Evolutionary conservation across 2,797 vertebrate species (phyloP).

Genomic region (Parauchenoglanis ngamensis): DNA sequence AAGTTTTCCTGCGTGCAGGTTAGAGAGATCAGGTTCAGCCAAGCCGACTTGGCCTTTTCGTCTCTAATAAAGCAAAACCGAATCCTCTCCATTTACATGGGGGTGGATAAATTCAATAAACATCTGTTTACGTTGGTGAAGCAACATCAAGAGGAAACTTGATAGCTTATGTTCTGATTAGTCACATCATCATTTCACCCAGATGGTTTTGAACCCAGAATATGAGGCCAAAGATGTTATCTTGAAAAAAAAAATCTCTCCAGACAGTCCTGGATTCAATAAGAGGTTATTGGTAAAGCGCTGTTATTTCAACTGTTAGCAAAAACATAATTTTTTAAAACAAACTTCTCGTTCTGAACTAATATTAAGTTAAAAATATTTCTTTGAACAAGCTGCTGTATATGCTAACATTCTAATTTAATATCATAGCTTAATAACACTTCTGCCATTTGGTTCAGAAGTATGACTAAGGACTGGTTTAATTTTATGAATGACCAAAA

Average conservation of each 20-base stretch:
- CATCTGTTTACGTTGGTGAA: slow-evolving; percentile 68
- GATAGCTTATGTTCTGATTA: slow-evolving; percentile 68
- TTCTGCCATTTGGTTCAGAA: not conserved
- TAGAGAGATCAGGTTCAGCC: slow-evolving; percentile 29
- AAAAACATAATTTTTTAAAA: not conserved
- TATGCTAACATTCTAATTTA: not conserved
- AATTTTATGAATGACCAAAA: not conserved
- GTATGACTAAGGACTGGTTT: not conserved
- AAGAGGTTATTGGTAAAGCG: not conserved
- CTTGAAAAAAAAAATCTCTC: slow-evolving; percentile 11
- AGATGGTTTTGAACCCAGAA: slow-evolving; percentile 61
- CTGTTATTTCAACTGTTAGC: not conserved
- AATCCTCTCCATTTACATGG: slow-evolving; percentile 69
- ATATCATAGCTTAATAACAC: not conserved
- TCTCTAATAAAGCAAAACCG: slow-evolving; percentile 69
- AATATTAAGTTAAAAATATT: not conserved
- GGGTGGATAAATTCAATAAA: slow-evolving; percentile 74
- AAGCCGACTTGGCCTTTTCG: slow-evolving; percentile 6
- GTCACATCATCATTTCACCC: slow-evolving; percentile 69
- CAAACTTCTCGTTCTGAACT: not conserved
- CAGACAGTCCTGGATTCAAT: slow-evolving; percentile 17
- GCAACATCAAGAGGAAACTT: slow-evolving; percentile 66
- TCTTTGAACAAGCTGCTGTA: slow-evolving; percentile 3
- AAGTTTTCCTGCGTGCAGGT: slow-evolving; percentile 5
- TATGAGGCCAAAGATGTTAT: slow-evolving; percentile 17